Percentiles rank a stretch among this genome's conserved stretches.
phyloP scores from a whole-genome alignment of 2,113 vertebrate genomes.

The Strigops habroptila region DNA sequence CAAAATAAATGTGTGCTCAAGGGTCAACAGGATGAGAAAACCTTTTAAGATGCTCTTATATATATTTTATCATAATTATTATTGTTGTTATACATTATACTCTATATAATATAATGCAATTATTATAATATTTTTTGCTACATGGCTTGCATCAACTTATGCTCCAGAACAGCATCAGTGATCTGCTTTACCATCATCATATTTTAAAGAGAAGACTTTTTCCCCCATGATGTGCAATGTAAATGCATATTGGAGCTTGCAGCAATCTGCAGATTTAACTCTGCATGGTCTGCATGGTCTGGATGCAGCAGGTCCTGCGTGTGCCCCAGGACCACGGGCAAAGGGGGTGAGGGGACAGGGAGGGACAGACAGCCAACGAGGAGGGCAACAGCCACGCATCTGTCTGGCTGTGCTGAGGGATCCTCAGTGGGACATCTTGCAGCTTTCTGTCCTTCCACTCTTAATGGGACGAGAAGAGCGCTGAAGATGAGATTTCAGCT shows the following conservation, averaged over 20 bases:
- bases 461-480: accelerated
- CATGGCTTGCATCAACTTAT: not conserved
- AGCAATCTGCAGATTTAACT: not conserved
- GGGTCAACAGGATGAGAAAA: not conserved
- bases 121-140: not conserved
- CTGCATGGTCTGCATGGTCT: too few species aligned
- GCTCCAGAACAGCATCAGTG: not conserved
- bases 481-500: not conserved
- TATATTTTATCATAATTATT: not conserved
- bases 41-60: not conserved
- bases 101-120: not conserved
- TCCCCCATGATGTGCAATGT: not conserved
- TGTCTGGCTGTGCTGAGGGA: not conserved
- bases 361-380: not conserved
- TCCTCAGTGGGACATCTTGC: not conserved
- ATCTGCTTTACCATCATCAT: not conserved
- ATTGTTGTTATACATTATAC: not conserved
- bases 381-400: accelerated
- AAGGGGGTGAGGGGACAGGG: not conserved
- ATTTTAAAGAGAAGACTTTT: not conserved
- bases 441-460: not conserved
- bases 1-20: not conserved
- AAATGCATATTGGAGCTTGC: not conserved
- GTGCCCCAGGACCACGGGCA: accelerated
- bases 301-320: accelerated